These are phyloP conservation scores for Tachina lurida DNA, from an alignment of 2,888 invertebrate genomes.

Conservation along the genomic window DNA sequence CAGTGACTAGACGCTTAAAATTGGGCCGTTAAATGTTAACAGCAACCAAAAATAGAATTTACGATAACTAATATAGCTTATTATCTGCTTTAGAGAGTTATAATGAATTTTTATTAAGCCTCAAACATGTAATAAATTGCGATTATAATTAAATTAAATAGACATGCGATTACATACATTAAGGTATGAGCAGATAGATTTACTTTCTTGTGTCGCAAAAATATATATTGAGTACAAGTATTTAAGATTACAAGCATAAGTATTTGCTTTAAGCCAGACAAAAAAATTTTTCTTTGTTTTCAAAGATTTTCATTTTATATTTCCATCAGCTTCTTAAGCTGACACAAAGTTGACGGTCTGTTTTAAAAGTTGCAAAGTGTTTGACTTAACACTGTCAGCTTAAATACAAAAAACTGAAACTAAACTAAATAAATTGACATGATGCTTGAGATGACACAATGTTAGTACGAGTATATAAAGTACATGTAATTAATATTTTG, in stretches of 20 bases:
- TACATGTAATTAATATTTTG: constrained; percentile 10
- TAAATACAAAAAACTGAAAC: constrained; percentile 63
- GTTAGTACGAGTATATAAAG: constrained; percentile 13
- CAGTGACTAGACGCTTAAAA: too few relatives aligned
- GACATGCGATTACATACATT: too few relatives aligned
- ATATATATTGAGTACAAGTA: background rate
- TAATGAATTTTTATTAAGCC: too few relatives aligned
- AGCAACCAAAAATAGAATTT: too few relatives aligned
- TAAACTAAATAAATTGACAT: constrained; percentile 70
- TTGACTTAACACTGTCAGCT: constrained; percentile 72
- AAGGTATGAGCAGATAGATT: too few relatives aligned
- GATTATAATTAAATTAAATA: too few relatives aligned
- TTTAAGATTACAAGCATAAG: background rate
- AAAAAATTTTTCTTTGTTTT: constrained; percentile 32
- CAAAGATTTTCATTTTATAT: constrained; percentile 56
- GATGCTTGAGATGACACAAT: constrained; percentile 48
- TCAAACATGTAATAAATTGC: too few relatives aligned
- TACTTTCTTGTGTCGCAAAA: background rate
- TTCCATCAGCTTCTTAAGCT: constrained; percentile 62
- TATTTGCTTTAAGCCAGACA: background rate
- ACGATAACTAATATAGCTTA: too few relatives aligned
- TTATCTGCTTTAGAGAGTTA: too few relatives aligned
- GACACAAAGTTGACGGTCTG: constrained; percentile 71
- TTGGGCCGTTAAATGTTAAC: too few relatives aligned
- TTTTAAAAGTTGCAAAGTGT: constrained; percentile 71